Conservation (phyloP, 2,797 vertebrate species). For the Calcarius lapponicus region DNA sequence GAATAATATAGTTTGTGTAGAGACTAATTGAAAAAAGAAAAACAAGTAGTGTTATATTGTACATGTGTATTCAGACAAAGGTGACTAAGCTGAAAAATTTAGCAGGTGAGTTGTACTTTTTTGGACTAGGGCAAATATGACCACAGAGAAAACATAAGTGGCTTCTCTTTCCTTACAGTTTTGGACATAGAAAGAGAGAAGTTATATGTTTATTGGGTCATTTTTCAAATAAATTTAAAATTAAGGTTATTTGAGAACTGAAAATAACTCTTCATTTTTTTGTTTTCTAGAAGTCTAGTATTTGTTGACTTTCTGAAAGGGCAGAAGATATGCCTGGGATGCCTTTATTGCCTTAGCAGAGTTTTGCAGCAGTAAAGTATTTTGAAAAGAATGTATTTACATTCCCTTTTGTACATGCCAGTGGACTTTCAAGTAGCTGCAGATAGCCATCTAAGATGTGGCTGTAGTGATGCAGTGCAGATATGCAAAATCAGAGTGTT, state of each 20-base stretch:
- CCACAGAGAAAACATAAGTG: background rate
- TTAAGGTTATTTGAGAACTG: slow-evolving; percentile 19
- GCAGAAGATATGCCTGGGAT: background rate
- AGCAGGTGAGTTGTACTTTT: background rate
- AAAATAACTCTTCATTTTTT: slow-evolving; percentile 1
- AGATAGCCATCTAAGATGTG: background rate
- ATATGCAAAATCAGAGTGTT: background rate
- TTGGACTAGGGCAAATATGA: background rate
- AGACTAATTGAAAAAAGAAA: background rate
- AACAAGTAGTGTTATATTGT: background rate
- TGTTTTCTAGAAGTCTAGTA: background rate
- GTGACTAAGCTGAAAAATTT: background rate
- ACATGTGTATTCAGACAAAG: background rate
- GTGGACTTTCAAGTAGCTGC: background rate
- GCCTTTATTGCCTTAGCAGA: background rate
- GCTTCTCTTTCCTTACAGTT: background rate
- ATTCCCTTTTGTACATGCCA: background rate
- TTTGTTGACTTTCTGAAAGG: slow-evolving; percentile 32
- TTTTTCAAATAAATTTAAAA: slow-evolving; percentile 25
- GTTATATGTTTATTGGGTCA: background rate
- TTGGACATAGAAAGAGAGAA: background rate
- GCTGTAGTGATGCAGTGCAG: background rate
- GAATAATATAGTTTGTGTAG: background rate
- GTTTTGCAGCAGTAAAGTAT: background rate
- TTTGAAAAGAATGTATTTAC: background rate